Evolutionary conservation across 2,113 vertebrate species (phyloP).

Genomic region (Baryphthengus martii): DNA sequence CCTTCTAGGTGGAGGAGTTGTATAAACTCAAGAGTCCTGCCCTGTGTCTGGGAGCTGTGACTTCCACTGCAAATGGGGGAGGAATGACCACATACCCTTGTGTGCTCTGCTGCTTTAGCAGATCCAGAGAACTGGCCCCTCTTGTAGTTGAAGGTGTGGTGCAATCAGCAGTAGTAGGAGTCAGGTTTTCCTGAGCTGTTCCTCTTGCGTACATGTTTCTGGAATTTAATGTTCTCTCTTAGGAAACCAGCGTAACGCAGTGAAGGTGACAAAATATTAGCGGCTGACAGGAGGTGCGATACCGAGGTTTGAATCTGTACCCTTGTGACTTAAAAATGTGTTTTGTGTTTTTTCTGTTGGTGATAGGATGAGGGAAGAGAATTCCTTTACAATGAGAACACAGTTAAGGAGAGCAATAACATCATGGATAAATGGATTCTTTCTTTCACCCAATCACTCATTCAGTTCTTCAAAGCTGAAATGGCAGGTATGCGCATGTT

Average conservation of each 20-base stretch:
- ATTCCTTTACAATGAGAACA: conserved; percentile 90
- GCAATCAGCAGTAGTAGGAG: not conserved
- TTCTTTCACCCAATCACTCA: conserved; percentile 94
- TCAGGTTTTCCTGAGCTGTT: not conserved
- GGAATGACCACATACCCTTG: accelerated
- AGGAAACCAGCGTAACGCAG: not conserved
- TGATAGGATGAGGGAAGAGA: conserved; percentile 83
- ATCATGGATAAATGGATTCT: conserved; percentile 97
- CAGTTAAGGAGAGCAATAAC: conserved; percentile 82
- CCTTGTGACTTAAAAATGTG: not conserved
- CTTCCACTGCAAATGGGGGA: not conserved
- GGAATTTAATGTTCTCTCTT: not conserved
- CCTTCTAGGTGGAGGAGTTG: not conserved
- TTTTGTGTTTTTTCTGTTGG: conserved; percentile 19
- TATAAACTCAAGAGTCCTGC: not conserved
- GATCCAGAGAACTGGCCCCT: not conserved
- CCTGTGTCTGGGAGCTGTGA: not conserved
- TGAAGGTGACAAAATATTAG: not conserved
- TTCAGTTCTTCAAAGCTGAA: conserved; percentile 92
- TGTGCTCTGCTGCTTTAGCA: not conserved
- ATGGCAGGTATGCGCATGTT: conserved; percentile 84
- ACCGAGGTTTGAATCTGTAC: not conserved
- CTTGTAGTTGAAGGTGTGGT: not conserved
- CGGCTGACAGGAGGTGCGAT: not conserved
- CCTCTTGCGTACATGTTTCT: not conserved